Base-by-base conservation (phyloP, 2,888 invertebrate species). In the Caenorhabditis sp. region DNA sequence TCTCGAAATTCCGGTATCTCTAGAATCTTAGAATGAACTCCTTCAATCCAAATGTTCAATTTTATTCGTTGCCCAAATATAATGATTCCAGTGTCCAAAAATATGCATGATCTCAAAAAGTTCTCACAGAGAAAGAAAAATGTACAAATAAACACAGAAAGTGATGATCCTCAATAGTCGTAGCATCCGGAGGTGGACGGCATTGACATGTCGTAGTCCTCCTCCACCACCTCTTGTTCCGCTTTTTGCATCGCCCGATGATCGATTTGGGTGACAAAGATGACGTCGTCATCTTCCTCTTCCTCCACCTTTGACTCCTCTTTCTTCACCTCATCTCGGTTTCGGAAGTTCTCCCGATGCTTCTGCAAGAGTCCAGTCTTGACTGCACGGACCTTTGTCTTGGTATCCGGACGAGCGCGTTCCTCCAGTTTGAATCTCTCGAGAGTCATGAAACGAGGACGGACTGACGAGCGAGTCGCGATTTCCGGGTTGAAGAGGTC, bases 361-460 rank as follows among this genome's bases (percentile, higher is more conserved):
- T 47, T 47, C 19, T 47, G 19, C 1, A 47, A 5, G 19, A 19
- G n/a, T 47, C 4, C 19, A n/a, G 47, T 19, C 7, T n/a, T 47
- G 19, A 47, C 19, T 19, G 47, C 19, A 47, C 19, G 47, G 19
- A 47, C 47, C 10, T 19, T 6, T 6, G 47, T n/a, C 10, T 47
- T 47, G 5, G 47, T 14, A 26, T 14, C 24, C 1, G 26, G 54
- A 26, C 12, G 54, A 7, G n/a, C 26, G 22, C n/a, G 38, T 41
- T 38, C 38, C 3, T 56, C 56, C 16, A 24, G 24, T n/a, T 56
- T 51, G 22, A 35, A 68, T 56, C 38, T 19, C 14, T 58, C 68
- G n/a, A 31, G 44, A n/a, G 31, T 31, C 75, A 75, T 75, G 58
- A 75, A 75, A 2, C 75, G 75, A 2, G 75, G 75, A 28, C 47